Base-by-base conservation (phyloP, 2,888 invertebrate species). In the Stenichneumon culpator region DNA sequence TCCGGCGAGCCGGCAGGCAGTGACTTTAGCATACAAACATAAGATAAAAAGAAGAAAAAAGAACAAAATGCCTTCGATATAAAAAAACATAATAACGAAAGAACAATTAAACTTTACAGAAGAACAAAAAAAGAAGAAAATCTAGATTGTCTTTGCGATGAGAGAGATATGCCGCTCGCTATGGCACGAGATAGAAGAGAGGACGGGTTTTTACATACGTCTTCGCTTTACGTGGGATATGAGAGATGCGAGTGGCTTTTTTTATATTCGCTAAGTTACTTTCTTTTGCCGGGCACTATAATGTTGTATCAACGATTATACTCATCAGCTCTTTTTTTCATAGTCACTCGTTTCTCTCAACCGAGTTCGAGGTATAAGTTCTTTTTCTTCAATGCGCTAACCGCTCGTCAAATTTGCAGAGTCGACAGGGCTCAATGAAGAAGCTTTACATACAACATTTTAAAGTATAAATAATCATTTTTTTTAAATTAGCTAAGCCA, bases 1-100 rank as follows among this genome's bases (percentile, higher is more conserved):
- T 79, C 57, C 22, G 22, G 57, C 67, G 83, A 83, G 83, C 83
- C 79, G 83, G 70, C 70, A 84, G 88, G 88, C 88, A 88, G 88
- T 88, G 88, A 87, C 60, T 83, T 86, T 83, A 87, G 87, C 87
- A 79, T 85, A 73, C 47, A 63, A 78, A 82, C 9, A 77, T 81
- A 32, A 75, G 57, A 57, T 65, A 67, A 75, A 79, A 79, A 86
- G 44, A n/a, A 63, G 50, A 74, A 77, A 65, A 75, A 32, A 81
- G 65, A 80, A 77, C 36, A 28, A 47, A 19, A 69, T 28, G 44
- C 32, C 60, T 69, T 36, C 60, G 32, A 44, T 67, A 44, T 70
- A 39, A 36, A 69, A 65, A 60, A 28, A 81, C 60, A 54, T 16
- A 47, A 65, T 32, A 65, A 75, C n/a, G 16, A n/a, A 54, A 60